Base-by-base conservation (phyloP, 2,113 vertebrate genomes). In the Theropithecus gelada region DNA sequence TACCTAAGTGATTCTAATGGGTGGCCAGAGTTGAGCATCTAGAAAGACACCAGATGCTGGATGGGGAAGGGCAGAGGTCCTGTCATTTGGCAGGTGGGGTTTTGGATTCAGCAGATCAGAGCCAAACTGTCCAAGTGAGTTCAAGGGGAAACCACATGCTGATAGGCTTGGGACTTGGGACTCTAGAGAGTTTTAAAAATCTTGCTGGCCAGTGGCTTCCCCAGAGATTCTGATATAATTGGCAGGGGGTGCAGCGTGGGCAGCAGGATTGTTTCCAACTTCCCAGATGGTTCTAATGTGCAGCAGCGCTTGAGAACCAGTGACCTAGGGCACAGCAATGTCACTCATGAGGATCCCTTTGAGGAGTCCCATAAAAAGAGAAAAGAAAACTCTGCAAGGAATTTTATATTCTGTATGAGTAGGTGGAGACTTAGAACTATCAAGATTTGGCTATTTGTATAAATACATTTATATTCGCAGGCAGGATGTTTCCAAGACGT, bases 381-480 rank as follows among this genome's bases (percentile, higher is more conserved):
- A 70, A 87, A 84, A 95, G 43, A 40, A 95, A 80, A 83, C 38
- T 84, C 38, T 66, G 73, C 16, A 40, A 66, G 57, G 75, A 17
- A 76, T 94, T 95, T 95, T 80, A 73, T 92, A 66, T 72, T 94
- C 80, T 35, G 2, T 57, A 32, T 92, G 61, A 92, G 68, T 70
- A 89, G 38, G 59, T 82, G 22, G 66, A 86, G 59, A 84, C 66
- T 59, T 35, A 27, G 75, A 82, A 10, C 38, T 72, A 86, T 85
- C 40, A 70, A 23, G 64, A 79, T 72, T 72, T 73, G 61, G 43
- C 18, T 72, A 40, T 96, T 93, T 40, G 0, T 82, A 84, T 78
- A 96, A 86, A 82, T 85, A n/a, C 18, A 93, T 70, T 86, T 61
- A 45, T 86, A 88, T 88, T 96, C 40, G 8, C 72, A 88, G 88